Percentiles rank a stretch among this genome's conserved stretches.
Evolutionary conservation across 2,888 invertebrate genomes (phyloP).

Genomic region (Zhuqinia jingwanae): DNA sequence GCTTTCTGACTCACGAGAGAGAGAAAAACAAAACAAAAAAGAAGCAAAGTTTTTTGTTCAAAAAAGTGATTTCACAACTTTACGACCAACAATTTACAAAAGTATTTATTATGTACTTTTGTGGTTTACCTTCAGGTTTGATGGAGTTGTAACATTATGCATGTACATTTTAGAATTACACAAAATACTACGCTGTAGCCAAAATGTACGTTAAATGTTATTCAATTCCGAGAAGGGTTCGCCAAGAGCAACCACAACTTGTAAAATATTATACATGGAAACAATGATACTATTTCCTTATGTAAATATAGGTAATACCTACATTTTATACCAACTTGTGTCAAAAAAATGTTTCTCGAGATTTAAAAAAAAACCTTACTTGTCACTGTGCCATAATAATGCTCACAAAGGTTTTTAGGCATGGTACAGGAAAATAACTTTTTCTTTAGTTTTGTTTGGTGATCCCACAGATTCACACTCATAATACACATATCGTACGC

Average conservation of each 20-base stretch:
- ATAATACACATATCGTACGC: background rate
- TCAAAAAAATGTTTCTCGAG: background rate
- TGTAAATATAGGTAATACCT: no score
- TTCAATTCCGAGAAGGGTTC: conserved; percentile 8
- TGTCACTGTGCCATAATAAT: no score
- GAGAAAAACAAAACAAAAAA: background rate
- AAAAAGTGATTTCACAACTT: conserved; percentile 9
- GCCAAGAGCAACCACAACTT: conserved; percentile 10
- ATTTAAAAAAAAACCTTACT: conserved; percentile 20
- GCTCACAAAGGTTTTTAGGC: background rate
- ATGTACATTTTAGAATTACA: background rate
- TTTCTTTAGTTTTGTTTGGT: background rate
- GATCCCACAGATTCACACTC: background rate
- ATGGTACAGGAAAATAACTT: background rate
- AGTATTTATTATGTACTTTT: background rate
- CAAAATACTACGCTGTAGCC: no score
- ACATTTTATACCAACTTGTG: no score
- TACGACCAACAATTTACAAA: conserved; percentile 18
- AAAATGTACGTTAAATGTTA: background rate
- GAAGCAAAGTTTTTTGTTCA: background rate
- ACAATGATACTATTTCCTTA: no score
- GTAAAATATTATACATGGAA: background rate
- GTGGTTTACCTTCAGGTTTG: conserved; percentile 29
- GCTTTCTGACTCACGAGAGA: conserved; percentile 1
- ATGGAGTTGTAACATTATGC: background rate